Evolutionary conservation across 2,113 vertebrate genomes (phyloP), one percentile per base, ranked within the genome.

Genomic region (Oostethus manadensis): DNA sequence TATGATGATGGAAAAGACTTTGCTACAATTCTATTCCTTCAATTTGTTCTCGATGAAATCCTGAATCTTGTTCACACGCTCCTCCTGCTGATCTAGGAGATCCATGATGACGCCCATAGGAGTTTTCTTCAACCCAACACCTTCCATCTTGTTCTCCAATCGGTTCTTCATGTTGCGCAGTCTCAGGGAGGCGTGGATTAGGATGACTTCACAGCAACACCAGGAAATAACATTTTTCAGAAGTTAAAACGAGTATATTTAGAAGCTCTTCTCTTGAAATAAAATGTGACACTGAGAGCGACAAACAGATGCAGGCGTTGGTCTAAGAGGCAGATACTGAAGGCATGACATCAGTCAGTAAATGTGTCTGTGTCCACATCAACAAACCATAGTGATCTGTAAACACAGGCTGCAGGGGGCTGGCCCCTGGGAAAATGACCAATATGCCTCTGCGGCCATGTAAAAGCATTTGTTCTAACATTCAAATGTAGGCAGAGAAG

Each of bases 141-240:
- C 91, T 78, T 99, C 95, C n/a, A 95, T 93, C 85, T 94, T 97
- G 85, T 98, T 98, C 87, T 97, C 95, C 86, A 99, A 48, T 76
- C 92, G 94, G 89, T 99, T 99, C 89, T 98, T 98, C 69, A 98
- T 87, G 86, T 90, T 97, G 71, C 96, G 90, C 66, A 97, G 94
- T 65, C 96, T 91, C 87, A 98, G 76, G 0, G 96, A 98, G 1
- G 96, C 94, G 0, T 99, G 97, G 79, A 94, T 86, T 68, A 98
- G 92, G 82, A 93, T 95, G 86, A 99, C 97, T 99, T 48, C 1
- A 51, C 1, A 20, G 5, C 0, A 8, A 23, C 48, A 63, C 16
- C 46, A 2, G 3, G 10, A 60, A 5, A 1, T 45, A 53, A 23
- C 15, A 23, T 10, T 2, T 50, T 49, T 47, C 1, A 17, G 17